phyloP scores from a whole-genome alignment of 1,140 invertebrate species.

The Lepidostoma basale region DNA sequence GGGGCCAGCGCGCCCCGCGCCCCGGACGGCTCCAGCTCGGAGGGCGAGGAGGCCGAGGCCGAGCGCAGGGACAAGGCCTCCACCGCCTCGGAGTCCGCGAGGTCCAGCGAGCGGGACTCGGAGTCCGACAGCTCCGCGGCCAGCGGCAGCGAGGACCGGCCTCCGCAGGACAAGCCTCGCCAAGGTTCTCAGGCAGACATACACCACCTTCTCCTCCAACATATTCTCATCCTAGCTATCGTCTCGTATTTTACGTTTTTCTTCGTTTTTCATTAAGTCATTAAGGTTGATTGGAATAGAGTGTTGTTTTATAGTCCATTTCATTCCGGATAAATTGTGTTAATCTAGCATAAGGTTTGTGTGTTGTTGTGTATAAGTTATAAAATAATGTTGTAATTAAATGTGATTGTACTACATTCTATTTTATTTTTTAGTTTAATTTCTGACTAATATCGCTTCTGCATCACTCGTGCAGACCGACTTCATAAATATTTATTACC shows the following conservation, averaged over 20 bases:
- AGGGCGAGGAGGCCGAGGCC: slow-evolving; percentile 3
- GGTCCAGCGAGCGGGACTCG: slow-evolving; percentile 31
- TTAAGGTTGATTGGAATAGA: neutral
- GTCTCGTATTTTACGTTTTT: slow-evolving; percentile 24
- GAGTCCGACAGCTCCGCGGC: slow-evolving; percentile 10
- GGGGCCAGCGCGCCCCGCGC: neutral
- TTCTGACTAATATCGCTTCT: too few species aligned
- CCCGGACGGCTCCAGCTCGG: slow-evolving; percentile 35
- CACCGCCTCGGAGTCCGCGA: slow-evolving; percentile 34
- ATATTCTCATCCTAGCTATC: slow-evolving; percentile 31
- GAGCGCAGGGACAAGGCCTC: too few species aligned
- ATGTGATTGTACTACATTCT: neutral
- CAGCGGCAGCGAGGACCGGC: slow-evolving; percentile 5
- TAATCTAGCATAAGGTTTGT: neutral
- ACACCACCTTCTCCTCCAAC: slow-evolving; percentile 35
- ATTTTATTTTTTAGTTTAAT: too few species aligned
- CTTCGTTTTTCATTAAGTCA: slow-evolving; percentile 11
- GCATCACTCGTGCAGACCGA: too few species aligned
- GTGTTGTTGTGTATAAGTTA: too few species aligned
- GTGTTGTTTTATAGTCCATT: slow-evolving; percentile 8
- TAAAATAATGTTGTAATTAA: slow-evolving; percentile 16
- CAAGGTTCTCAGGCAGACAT: slow-evolving; percentile 24
- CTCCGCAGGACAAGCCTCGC: neutral
- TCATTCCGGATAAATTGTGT: slow-evolving; percentile 23
- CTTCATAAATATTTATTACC: too few species aligned